Conservation (phyloP, 2,113 vertebrate genomes). For the Orcinus orca region DNA sequence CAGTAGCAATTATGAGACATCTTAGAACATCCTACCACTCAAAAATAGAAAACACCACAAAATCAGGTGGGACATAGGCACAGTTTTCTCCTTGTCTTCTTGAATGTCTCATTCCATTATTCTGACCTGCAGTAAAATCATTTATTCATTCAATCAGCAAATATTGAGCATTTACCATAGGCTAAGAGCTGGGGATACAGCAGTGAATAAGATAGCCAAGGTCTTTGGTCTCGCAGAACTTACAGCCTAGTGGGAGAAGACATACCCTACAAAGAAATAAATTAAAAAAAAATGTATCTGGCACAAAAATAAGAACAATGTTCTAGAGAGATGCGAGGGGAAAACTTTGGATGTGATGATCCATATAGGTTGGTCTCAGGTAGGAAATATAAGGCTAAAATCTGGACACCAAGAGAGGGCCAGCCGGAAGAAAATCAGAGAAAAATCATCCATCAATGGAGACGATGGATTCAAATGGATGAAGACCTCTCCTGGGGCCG, state of each 20-base stretch:
- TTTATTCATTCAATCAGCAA: background rate
- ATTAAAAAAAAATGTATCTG: background rate
- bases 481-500: background rate
- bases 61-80: background rate
- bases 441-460: background rate
- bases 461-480: background rate
- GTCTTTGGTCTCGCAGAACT: background rate
- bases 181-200: background rate
- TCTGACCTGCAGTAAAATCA: background rate
- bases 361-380: background rate
- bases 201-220: background rate
- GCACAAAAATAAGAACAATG: background rate
- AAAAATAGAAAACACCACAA: constrained; percentile 16
- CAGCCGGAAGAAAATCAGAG: background rate
- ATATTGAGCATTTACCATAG: background rate
- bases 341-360: no score
- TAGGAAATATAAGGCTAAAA: background rate
- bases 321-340: background rate
- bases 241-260: background rate
- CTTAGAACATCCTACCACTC: background rate
- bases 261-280: background rate
- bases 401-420: background rate
- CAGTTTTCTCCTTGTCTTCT: background rate
- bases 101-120: background rate
- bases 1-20: background rate